phyloP scores from a whole-genome alignment of 2,888 invertebrate genomes.

The Trichogramma dendrolimi region DNA sequence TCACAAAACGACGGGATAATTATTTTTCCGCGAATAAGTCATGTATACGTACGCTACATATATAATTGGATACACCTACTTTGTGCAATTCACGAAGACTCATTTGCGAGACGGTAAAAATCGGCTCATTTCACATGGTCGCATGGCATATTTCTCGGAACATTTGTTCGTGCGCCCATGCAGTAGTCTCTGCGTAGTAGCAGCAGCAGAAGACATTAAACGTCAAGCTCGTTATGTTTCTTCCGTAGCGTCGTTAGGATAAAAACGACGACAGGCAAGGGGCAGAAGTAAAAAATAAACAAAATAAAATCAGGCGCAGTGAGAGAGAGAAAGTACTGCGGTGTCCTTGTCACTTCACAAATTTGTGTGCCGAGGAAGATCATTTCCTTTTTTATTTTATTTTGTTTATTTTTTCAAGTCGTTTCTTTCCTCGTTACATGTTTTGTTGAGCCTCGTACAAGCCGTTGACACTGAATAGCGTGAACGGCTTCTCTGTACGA shows the following conservation, averaged over 20 bases:
- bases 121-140: slow-evolving; percentile 1
- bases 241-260: slow-evolving; percentile 28
- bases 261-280: background rate
- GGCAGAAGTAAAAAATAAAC: background rate
- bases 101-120: slow-evolving; percentile 11
- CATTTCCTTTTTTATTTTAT: too few relatives aligned
- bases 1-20: too few relatives aligned
- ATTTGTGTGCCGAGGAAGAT: too few relatives aligned
- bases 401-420: too few relatives aligned
- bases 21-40: slow-evolving; percentile 17
- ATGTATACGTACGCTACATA: slow-evolving; percentile 16
- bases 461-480: too few relatives aligned
- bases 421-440: too few relatives aligned
- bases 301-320: too few relatives aligned
- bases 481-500: too few relatives aligned
- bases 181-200: too few relatives aligned
- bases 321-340: too few relatives aligned
- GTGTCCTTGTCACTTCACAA: too few relatives aligned
- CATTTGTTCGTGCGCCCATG: slow-evolving; percentile 6
- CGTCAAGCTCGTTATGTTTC: slow-evolving; percentile 37
- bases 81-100: background rate
- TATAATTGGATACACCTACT: background rate
- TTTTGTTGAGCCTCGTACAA: too few relatives aligned
- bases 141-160: slow-evolving; percentile 11
- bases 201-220: slow-evolving; percentile 33